A percentile compares a stretch with the other conserved stretches of the same genome.
Evolutionary conservation across 1,140 invertebrate genomes (phyloP).

Genomic region (Coptotermes formosanus): DNA sequence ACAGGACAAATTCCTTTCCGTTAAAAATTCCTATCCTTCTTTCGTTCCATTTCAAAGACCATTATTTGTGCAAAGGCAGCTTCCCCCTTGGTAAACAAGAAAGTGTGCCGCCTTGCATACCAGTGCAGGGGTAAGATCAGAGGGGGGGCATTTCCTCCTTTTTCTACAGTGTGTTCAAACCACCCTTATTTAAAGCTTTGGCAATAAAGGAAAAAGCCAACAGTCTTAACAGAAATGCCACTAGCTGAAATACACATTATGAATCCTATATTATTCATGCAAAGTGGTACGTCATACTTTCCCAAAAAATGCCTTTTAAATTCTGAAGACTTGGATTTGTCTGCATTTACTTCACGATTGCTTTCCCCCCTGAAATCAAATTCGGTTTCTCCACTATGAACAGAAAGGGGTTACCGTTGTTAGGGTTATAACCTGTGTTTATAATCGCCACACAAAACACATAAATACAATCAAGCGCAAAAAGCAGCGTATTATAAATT

Average conservation of each 20-base stretch:
- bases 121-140: not conserved
- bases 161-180: not conserved
- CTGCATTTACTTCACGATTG: too few relatives aligned
- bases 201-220: not conserved
- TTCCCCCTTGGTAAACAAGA: not conserved
- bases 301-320: too few relatives aligned
- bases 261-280: too few relatives aligned
- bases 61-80: not conserved
- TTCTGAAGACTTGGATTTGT: too few relatives aligned
- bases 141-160: not conserved
- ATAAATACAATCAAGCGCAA: too few relatives aligned
- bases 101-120: not conserved
- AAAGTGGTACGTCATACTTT: too few relatives aligned
- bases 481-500: too few relatives aligned
- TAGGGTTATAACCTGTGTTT: too few relatives aligned
- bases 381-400: too few relatives aligned
- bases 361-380: too few relatives aligned
- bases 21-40: not conserved
- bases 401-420: too few relatives aligned
- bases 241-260: not conserved
- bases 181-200: not conserved
- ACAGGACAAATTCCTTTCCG: not conserved
- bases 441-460: too few relatives aligned
- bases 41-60: not conserved
- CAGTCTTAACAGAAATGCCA: not conserved